Base-by-base conservation (phyloP, 2,797 vertebrate genomes). In the Sus cebifrons region DNA sequence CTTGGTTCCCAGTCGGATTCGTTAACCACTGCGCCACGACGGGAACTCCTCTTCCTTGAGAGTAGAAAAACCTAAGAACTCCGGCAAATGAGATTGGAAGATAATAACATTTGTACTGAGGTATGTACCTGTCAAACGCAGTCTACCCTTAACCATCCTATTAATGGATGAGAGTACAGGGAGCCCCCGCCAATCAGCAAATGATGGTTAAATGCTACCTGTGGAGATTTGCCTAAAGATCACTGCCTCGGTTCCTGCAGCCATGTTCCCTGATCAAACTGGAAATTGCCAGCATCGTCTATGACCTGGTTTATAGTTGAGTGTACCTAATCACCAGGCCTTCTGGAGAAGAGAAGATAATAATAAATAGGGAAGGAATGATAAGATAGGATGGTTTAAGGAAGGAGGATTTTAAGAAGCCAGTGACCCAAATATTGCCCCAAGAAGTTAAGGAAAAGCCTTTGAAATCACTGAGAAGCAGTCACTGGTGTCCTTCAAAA, bases 391-490 rank as follows among this genome's bases (percentile, higher is more conserved):
- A 64, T 70, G 54, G 65, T 40, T 82, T 56, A 44, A 70, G 5
- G 49, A 52, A 85, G 56, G 44, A 74, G 32, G 88, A 52, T 91
- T 40, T 86, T 68, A 62, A 44, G 49, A 82, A 82, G 13, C 27
- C 23, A 15, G 62, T 67, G 56, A 83, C 71, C 60, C 58, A 54
- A 67, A 71, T 20, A 14, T 36, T 82, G 65, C 29, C 56, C 25
- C n/a, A 29, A 94, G 54, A 70, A 58, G 44, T 49, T 62, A 75
- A 75, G 49, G 56, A 89, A 90, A 90, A 73, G 17, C 17, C 23
- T 71, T 96, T 67, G 40, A 18, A 68, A 52, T 96, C 92, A 87
- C 52, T 68, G 77, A 78, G 60, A 87, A 85, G 52, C 27, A 79
- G 36, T 86, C 68, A 54, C 65, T 21, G 18, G 49, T 89, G 23